These are phyloP conservation scores for Arion vulgaris DNA, from an alignment of 1,140 invertebrate genomes.

Conservation along the genomic window DNA sequence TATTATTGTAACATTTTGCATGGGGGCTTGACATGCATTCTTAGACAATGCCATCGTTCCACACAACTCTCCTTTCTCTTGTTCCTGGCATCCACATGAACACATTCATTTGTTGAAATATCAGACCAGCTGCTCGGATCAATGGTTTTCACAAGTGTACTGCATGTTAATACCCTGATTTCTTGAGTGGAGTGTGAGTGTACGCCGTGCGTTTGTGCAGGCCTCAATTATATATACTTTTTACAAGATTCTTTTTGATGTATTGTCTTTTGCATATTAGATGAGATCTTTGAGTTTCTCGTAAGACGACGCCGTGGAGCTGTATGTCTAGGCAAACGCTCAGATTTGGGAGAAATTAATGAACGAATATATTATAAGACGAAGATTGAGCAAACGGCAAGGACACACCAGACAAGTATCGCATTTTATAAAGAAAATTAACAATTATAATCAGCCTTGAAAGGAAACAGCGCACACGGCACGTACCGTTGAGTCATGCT, in stretches of 20 bases:
- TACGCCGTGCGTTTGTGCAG: not conserved
- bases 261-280: not conserved
- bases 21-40: not conserved
- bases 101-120: not conserved
- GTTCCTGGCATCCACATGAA: not conserved
- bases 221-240: not conserved
- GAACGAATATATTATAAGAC: slow-evolving; percentile 6
- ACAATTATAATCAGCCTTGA: not conserved
- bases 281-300: not conserved
- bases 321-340: not conserved
- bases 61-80: not conserved
- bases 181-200: not conserved
- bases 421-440: not conserved
- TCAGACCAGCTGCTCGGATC: not conserved
- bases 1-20: slow-evolving; percentile 12
- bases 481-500: not conserved
- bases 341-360: slow-evolving; percentile 1
- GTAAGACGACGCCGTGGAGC: not conserved
- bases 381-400: not conserved
- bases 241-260: not conserved
- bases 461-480: not conserved
- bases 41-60: not conserved
- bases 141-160: not conserved
- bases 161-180: slow-evolving; percentile 9
- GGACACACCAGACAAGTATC: not conserved